Conservation (phyloP, 2,888 invertebrate species). For the Sipha maydis region DNA sequence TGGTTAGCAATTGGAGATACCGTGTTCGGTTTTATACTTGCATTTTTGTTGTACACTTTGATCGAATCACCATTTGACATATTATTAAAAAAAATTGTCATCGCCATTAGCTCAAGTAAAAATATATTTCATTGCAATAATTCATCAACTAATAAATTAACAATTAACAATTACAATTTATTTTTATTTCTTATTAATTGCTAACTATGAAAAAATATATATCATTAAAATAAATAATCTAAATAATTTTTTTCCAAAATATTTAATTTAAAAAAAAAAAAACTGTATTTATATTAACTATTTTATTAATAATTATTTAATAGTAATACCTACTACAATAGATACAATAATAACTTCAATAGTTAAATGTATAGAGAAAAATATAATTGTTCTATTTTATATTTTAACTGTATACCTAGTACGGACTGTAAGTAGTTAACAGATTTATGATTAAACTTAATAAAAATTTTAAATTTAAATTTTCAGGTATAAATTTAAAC, state of each 20-base stretch:
- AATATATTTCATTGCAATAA: not conserved
- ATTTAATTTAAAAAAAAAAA: not conserved
- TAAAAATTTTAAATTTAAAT: not conserved
- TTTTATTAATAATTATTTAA: not conserved
- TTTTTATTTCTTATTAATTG: not conserved
- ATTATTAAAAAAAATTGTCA: constrained; percentile 43
- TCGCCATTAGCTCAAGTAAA: constrained; percentile 34
- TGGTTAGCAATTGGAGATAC: constrained; percentile 55
- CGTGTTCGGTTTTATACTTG: constrained; percentile 41
- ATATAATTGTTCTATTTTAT: no score
- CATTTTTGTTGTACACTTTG: constrained; percentile 46
- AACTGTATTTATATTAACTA: not conserved
- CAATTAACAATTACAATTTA: not conserved
- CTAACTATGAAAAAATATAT: not conserved
- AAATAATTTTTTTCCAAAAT: not conserved
- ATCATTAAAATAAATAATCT: not conserved
- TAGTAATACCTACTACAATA: no score
- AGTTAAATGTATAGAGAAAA: no score
- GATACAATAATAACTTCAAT: no score
- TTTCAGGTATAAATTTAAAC: constrained; percentile 25
- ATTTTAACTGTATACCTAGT: no score
- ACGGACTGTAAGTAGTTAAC: no score
- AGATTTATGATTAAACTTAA: no score
- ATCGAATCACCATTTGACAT: constrained; percentile 50
- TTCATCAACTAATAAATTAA: not conserved